These are phyloP conservation scores for Gerris lacustris DNA, from an alignment of 2,888 invertebrate genomes.

Conservation along the genomic window DNA sequence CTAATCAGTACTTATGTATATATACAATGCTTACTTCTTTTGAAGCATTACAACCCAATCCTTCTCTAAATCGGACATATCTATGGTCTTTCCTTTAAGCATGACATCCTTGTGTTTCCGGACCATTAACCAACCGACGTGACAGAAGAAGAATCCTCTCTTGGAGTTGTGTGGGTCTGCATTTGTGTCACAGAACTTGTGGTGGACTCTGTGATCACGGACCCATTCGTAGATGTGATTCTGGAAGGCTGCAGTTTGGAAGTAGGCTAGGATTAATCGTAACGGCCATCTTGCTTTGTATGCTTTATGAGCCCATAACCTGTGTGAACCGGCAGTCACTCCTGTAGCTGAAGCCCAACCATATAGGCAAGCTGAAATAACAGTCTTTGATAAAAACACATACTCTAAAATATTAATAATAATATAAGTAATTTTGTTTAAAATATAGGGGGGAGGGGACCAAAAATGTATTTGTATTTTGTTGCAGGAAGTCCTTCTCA, in stretches of 20 bases:
- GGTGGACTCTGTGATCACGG: constrained; percentile 70
- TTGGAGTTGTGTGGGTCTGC: constrained; percentile 82
- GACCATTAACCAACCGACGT: constrained; percentile 84
- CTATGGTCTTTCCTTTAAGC: constrained; percentile 64
- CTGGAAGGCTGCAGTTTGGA: constrained; percentile 79
- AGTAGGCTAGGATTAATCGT: constrained; percentile 61
- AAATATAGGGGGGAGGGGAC: no score
- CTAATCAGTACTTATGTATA: no score
- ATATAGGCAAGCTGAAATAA: no score
- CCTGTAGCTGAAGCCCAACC: constrained; percentile 39
- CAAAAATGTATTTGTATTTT: no score
- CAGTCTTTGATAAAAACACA: no score
- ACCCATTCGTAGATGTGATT: constrained; percentile 82
- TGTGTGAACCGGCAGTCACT: constrained; percentile 86
- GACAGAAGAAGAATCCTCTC: constrained; percentile 88
- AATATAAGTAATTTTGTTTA: no score
- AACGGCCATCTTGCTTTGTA: constrained; percentile 85
- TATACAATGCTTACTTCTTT: constrained; percentile 48
- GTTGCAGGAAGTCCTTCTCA: no score
- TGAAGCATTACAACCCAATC: constrained; percentile 81
- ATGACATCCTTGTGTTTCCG: constrained; percentile 80
- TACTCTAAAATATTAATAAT: no score
- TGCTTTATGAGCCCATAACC: constrained; percentile 84
- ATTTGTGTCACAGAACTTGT: constrained; percentile 78
- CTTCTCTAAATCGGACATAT: constrained; percentile 72